These are phyloP conservation scores for Glareola pratincola DNA, from an alignment of 2,113 vertebrate genomes.

Conservation along the genomic window DNA sequence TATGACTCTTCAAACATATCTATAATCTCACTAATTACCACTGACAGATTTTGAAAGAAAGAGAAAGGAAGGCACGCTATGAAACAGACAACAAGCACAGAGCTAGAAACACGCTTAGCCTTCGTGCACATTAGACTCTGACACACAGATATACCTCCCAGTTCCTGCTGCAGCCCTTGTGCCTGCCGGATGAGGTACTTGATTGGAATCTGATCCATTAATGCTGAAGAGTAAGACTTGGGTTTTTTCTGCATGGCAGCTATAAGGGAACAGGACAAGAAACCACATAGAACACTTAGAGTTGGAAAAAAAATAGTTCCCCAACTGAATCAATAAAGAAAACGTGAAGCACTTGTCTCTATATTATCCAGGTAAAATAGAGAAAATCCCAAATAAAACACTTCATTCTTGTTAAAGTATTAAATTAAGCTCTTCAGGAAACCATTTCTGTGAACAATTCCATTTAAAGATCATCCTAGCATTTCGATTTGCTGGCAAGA, in stretches of 20 bases:
- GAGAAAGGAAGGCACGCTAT: neutral
- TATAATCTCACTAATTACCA: neutral
- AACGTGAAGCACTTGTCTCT: neutral
- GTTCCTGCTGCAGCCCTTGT: conserved; percentile 93
- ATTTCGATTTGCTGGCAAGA: neutral
- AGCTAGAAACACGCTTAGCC: neutral
- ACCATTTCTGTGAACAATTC: neutral
- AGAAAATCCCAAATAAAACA: neutral
- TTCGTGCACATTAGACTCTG: fast-evolving
- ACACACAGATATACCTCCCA: conserved; percentile 81
- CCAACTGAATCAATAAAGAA: neutral
- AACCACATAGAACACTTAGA: fast-evolving
- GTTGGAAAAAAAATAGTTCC: neutral
- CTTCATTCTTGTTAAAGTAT: neutral
- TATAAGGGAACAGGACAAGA: conserved; percentile 54
- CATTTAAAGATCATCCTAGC: neutral
- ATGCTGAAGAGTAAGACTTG: conserved; percentile 91
- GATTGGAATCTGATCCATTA: conserved; percentile 99
- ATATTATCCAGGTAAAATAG: fast-evolving
- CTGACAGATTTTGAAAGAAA: neutral
- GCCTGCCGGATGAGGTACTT: conserved; percentile 97
- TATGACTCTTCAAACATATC: neutral
- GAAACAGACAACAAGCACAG: neutral
- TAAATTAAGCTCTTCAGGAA: neutral
- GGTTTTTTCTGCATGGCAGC: conserved; percentile 95